Evolutionary conservation across 1,140 invertebrate species (phyloP), one percentile per base, ranked within the genome.

Genomic region (Hyposmocoma kahamanoa): DNA sequence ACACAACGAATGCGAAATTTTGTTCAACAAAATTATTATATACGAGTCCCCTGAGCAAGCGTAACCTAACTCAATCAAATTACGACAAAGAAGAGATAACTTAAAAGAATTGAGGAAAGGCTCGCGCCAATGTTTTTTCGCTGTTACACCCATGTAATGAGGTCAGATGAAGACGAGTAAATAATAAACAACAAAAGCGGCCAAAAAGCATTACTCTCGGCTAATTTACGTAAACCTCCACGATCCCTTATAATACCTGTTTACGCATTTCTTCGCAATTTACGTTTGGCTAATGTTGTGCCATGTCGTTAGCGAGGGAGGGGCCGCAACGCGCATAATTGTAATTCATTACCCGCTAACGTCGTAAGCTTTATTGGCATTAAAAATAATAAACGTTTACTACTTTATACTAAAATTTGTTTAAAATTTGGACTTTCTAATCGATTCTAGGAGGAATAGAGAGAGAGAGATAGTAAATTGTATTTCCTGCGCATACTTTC

Each of bases 251-350:
- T 72, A 64, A 72, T 68, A 72, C 67, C 65, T 71, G 67, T 72
- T 76, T 76, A 72, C 71, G 60, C 61, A 67, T 72, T 68, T 67
- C 63, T 65, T 65, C 55, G 59, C 67, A 72, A 72, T 74, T 77
- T 74, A 67, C 67, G 64, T 70, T 62, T 59, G 64, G 61, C 65
- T 72, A 72, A 76, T 68, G 70, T 72, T 71, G 56, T 58, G 50
- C 62, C 53, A 56, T 63, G 62, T 68, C 67, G 62, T 75, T 75
- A 70, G 57, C 59, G 47, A 47, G 56, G 46, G 45, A 32, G 42
- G 59, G 59, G 50, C 45, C 59, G 42, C 20, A 46, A 15, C 24
- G 47, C 34, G 58, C 58, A 59, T 70, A 72, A 75, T 75, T 70
- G 62, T 71, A 67, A 75, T 75, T 75, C 66, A 75, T 72, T 67